These are phyloP conservation scores for Cossypha dichroa DNA, from an alignment of 2,797 vertebrate species.

Conservation along the genomic window DNA sequence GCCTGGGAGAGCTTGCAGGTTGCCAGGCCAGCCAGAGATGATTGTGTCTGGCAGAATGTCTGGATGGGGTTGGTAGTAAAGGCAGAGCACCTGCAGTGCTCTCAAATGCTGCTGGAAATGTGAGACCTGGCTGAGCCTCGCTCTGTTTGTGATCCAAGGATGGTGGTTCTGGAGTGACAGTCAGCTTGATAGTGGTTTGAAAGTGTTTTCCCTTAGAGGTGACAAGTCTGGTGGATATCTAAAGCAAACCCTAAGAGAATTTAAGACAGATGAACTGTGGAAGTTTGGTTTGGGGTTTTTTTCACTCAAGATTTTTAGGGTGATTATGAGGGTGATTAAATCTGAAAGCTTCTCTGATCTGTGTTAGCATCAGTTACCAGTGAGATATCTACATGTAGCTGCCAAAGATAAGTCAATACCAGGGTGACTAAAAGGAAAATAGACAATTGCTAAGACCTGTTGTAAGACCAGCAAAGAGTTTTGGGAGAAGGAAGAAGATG, in stretches of 20 bases:
- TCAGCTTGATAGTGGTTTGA: not conserved
- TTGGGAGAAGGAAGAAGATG: not conserved
- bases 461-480: not conserved
- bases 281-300: not conserved
- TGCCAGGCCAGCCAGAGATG: not conserved
- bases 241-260: not conserved
- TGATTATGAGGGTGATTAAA: not conserved
- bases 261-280: not conserved
- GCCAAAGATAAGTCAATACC: not conserved
- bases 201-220: not conserved
- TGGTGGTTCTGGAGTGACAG: not conserved
- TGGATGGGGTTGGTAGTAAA: not conserved
- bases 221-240: not conserved
- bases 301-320: not conserved
- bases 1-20: not conserved
- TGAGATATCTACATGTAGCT: not conserved
- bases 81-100: not conserved
- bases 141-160: not conserved
- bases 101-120: not conserved
- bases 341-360: not conserved
- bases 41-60: slow-evolving; percentile 19
- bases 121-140: not conserved
- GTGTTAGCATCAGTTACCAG: not conserved
- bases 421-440: not conserved
- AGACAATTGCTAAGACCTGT: not conserved